Base-by-base conservation (phyloP, 2,888 invertebrate genomes). In the Sphaerophoria rueppellii region DNA sequence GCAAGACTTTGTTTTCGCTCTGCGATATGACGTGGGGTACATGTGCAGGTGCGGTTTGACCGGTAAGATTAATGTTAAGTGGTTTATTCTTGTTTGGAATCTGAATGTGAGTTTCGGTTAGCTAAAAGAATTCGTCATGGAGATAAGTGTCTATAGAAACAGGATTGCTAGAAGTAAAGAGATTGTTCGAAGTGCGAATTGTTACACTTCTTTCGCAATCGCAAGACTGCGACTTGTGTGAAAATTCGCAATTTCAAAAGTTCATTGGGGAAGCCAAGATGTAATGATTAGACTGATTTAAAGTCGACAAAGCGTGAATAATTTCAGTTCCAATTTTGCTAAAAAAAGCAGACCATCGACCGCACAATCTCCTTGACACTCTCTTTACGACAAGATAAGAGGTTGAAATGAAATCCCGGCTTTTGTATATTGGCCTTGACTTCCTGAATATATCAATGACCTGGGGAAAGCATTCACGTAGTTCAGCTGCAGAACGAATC, bases 61-160 rank as follows among this genome's bases (percentile, higher is more conserved):
- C 16, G 14, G 54, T n/a, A 35, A 82, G 82, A 82, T 82, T 82
- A 78, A 70, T 78, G 78, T 74, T 37, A 78, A 78, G 70, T 78
- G 52, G 67, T 71, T 70, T 77, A 73, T 69, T 77, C 73, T 82
- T 54, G 78, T 72, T 67, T 71, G 34, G 43, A 37, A 63, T 6
- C 54, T 69, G 78, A 82, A 78, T 78, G 61, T 14, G 6, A 12
- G 24, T 24, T 61, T 37, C 14, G 52, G 32, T 57, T 50, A 58
- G n/a, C 58, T 52, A 58, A n/a, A n/a, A 73, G 73, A 78, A 82
- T 77, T 82, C 50, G 50, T 32, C 61, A 32, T 37, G 16, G 11
- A 4, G 46, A 5, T 52, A 12, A 46, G 24, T 58, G 16, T 4
- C 65, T 11, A 11, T 4, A 67, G 40, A 67, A 60, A 63, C 37